Evolutionary conservation across 1,140 invertebrate genomes (phyloP).

Genomic region (Lasioglossum albipes): DNA sequence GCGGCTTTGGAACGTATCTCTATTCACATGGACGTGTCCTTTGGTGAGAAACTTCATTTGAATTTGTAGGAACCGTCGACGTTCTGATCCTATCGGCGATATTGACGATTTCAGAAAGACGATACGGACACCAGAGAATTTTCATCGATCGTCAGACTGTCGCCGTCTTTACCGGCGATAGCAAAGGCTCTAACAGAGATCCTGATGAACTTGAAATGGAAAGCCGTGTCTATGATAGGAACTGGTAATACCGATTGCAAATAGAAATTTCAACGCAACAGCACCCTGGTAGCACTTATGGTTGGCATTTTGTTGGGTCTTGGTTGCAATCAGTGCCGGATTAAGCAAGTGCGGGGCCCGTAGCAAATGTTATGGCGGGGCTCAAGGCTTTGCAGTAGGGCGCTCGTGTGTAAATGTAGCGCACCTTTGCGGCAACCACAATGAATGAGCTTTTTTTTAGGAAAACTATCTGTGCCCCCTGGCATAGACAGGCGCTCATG

Average conservation of each 20-base stretch:
- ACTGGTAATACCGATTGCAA: conserved; percentile 66
- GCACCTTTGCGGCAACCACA: too few relatives aligned
- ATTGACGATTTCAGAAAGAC: conserved; percentile 62
- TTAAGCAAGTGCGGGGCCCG: too few relatives aligned
- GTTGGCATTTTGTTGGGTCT: too few relatives aligned
- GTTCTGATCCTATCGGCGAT: background rate
- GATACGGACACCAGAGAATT: conserved; percentile 68
- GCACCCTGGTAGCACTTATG: too few relatives aligned
- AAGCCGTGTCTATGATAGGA: conserved; percentile 72
- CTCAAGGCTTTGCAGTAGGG: too few relatives aligned
- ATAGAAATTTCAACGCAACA: background rate
- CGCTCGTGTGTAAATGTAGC: too few relatives aligned
- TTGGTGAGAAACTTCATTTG: conserved; percentile 68
- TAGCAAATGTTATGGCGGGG: too few relatives aligned
- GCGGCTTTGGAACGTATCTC: conserved; percentile 77
- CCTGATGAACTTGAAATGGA: conserved; percentile 76
- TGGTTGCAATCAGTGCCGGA: too few relatives aligned
- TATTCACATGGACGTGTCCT: conserved; percentile 80
- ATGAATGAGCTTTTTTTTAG: too few relatives aligned
- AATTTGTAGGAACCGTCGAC: too few relatives aligned
- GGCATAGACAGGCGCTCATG: too few relatives aligned
- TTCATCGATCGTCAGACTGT: conserved; percentile 73
- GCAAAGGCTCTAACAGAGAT: conserved; percentile 73
- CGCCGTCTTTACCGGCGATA: conserved; percentile 73
- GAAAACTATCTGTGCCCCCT: too few relatives aligned